Base-by-base conservation (phyloP, 2,888 invertebrate genomes). In the Tetropium fuscum region DNA sequence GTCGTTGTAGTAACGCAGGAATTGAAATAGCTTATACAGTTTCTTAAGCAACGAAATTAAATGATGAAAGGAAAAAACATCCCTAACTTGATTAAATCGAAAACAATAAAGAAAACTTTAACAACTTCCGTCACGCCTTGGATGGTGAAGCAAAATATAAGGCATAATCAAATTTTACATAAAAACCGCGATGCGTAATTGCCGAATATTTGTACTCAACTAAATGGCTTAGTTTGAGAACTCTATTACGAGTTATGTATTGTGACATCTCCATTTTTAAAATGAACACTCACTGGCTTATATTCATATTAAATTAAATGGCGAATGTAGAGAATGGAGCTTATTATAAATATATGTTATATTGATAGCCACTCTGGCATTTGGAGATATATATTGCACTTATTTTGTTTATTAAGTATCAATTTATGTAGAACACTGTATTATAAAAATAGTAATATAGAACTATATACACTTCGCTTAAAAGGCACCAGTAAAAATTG, bases 51-150 rank as follows among this genome's bases (percentile, higher is more conserved):
- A 70, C 70, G 68, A 67, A 72, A 71, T 74, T 72, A 72, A 67
- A 66, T 68, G 60, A 54, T 48, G 58, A 56, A 60, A 59, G 57
- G 64, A 69, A 63, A 71, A 67, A 63, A 68, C 69, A 67, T 60
- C 63, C 62, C 65, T 73, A 74, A 75, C 71, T 75, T 73, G 74
- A 75, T 75, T 75, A 75, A 74, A 74, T 74, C 70, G 73, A 70
- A 74, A 74, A 75, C 74, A 74, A 75, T 75, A 74, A 74, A 74
- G 70, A 64, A 70, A 75, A 69, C 63, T 70, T 64, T 62, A 69
- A 70, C 66, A 70, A 71, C 67, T 70, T 69, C 67, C 61, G 74
- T 73, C 71, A 72, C 74, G 71, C 70, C 71, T 56, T 44, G 56
- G 36, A 47, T 60, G 58, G 53, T 43, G 53, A 44, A 34, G 25